Conservation (phyloP, 2,888 invertebrate genomes). For the Meta bourneti region DNA sequence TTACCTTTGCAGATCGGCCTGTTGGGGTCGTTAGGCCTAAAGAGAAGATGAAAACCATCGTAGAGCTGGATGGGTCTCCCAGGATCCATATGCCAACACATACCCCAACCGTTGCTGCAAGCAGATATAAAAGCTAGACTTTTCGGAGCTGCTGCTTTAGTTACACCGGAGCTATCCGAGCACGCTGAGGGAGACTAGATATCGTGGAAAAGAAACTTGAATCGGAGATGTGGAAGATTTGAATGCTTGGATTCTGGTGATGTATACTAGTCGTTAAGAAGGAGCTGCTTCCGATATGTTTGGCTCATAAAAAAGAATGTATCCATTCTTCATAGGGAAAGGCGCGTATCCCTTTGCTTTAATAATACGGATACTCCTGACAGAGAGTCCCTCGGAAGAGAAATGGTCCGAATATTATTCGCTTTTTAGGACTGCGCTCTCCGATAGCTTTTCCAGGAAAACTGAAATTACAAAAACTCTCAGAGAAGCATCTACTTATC, state of each 20-base stretch:
- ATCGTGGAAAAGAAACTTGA: slow-evolving; percentile 72
- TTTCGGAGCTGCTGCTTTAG: slow-evolving; percentile 65
- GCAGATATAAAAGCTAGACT: slow-evolving; percentile 60
- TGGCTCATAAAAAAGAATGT: slow-evolving; percentile 74
- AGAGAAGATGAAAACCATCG: slow-evolving; percentile 77
- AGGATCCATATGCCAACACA: slow-evolving; percentile 77
- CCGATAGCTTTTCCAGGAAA: no score
- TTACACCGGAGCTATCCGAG: slow-evolving; percentile 56
- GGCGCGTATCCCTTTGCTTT: slow-evolving; percentile 62
- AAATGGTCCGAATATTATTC: slow-evolving; percentile 2
- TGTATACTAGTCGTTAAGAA: slow-evolving; percentile 72
- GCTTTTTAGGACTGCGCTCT: neutral
- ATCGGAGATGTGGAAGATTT: slow-evolving; percentile 76
- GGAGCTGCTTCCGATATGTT: slow-evolving; percentile 68
- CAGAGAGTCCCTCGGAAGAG: slow-evolving; percentile 8
- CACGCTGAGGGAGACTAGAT: slow-evolving; percentile 64
- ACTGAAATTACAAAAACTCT: no score
- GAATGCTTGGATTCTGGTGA: slow-evolving; percentile 76
- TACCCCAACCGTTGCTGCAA: slow-evolving; percentile 37
- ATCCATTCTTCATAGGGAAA: slow-evolving; percentile 68
- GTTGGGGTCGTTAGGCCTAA: slow-evolving; percentile 77
- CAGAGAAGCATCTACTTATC: no score
- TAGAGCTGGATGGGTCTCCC: slow-evolving; percentile 74
- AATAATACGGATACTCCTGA: slow-evolving; percentile 45
- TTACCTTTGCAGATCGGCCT: slow-evolving; percentile 73